Evolutionary conservation across 1,140 invertebrate genomes (phyloP).

Genomic region (Bilobella aurantiaca): DNA sequence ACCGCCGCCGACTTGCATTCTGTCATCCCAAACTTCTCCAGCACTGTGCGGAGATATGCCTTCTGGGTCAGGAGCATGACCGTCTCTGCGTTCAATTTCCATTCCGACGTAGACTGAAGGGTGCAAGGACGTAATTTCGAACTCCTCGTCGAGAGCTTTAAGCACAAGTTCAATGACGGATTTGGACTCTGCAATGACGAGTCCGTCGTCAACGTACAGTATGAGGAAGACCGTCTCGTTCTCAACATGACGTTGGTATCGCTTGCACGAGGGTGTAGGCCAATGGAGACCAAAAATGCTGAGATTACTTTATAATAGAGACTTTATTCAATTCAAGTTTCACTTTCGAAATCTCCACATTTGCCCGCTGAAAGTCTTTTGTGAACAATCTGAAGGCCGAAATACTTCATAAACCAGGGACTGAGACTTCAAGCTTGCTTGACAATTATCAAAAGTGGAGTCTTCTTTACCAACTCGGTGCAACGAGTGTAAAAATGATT

Average conservation of each 20-base stretch:
- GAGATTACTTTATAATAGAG: conserved; percentile 20
- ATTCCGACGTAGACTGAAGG: background rate
- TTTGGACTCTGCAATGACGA: conserved; percentile 13
- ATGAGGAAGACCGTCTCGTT: conserved; percentile 36
- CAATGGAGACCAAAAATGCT: conserved; percentile 36
- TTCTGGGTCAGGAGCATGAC: background rate
- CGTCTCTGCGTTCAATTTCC: background rate
- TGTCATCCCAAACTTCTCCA: background rate
- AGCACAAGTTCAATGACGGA: background rate
- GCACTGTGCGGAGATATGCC: background rate
- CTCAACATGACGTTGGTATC: conserved; percentile 37
- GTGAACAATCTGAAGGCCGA: background rate
- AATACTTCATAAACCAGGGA: background rate
- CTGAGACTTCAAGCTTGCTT: background rate
- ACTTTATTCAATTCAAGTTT: no score
- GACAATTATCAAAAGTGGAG: background rate
- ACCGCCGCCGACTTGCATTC: conserved; percentile 22
- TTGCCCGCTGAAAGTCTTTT: background rate
- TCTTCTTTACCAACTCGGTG: background rate
- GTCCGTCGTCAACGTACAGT: conserved; percentile 45
- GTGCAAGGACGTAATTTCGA: background rate
- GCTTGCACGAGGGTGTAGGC: conserved; percentile 36
- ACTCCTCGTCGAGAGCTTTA: background rate
- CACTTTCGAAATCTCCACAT: background rate
- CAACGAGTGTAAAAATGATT: background rate